phyloP scores from a whole-genome alignment of 2,797 vertebrate species.

The Acipenser ruthenus region DNA sequence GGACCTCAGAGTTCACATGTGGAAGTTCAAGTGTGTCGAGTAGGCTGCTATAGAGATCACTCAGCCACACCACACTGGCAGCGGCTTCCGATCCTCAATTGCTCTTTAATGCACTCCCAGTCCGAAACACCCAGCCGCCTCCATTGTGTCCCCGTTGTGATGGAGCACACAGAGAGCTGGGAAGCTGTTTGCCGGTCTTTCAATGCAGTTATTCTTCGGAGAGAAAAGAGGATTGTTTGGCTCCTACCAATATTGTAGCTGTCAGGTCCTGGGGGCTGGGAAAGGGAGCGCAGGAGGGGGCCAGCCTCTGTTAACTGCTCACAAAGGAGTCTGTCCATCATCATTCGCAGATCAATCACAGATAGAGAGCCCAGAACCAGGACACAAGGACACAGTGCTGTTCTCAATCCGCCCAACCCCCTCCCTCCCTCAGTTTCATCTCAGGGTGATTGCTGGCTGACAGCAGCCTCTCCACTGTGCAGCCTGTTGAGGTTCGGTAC shows the following conservation, averaged over 20 bases:
- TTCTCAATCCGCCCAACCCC: slow-evolving; percentile 16
- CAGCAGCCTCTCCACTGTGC: slow-evolving; percentile 5
- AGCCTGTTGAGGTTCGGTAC: slow-evolving; percentile 1
- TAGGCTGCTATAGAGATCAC: not conserved
- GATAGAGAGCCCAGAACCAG: too few species aligned
- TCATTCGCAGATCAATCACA: not conserved
- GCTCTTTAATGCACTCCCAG: slow-evolving; percentile 33
- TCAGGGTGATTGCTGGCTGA: not conserved
- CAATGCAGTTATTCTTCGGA: slow-evolving; percentile 19
- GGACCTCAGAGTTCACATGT: too few species aligned
- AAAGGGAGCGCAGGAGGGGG: slow-evolving; percentile 30
- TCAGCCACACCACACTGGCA: slow-evolving; percentile 9
- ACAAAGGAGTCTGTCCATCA: slow-evolving; percentile 39
- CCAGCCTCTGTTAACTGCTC: slow-evolving; percentile 34
- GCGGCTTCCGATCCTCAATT: slow-evolving; percentile 27
- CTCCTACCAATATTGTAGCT: slow-evolving; percentile 44
- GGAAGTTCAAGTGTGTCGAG: too few species aligned
- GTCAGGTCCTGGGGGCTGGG: slow-evolving; percentile 35
- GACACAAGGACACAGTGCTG: slow-evolving; percentile 4
- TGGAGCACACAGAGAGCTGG: slow-evolving; percentile 28
- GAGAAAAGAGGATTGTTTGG: slow-evolving; percentile 32
- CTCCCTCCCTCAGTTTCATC: not conserved
- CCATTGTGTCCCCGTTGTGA: slow-evolving; percentile 37
- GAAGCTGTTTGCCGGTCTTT: slow-evolving; percentile 37
- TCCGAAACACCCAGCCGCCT: slow-evolving; percentile 21